Conservation (phyloP, 2,888 invertebrate species). For the Netelia virgata region DNA sequence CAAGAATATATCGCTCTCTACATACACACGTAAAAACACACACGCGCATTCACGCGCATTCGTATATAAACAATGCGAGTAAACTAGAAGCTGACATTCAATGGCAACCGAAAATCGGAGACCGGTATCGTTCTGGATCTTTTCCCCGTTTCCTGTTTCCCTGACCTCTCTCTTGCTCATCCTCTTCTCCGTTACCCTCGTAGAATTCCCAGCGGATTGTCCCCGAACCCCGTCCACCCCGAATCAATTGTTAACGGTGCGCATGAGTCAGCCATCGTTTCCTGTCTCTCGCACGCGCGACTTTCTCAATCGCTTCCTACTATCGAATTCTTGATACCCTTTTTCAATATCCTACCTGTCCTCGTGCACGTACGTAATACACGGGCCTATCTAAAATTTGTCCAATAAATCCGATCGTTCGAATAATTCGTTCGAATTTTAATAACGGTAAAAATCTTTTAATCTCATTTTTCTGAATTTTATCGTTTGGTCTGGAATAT, state of each 20-base stretch:
- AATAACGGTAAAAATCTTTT: background rate
- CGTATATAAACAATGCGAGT: slow-evolving; percentile 4
- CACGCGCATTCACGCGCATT: background rate
- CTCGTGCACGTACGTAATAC: background rate
- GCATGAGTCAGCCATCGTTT: slow-evolving; percentile 54
- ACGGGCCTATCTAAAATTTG: background rate
- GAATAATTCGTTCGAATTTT: background rate
- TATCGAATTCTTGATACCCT: background rate
- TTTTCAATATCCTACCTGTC: background rate
- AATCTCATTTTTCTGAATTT: background rate
- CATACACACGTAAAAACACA: background rate
- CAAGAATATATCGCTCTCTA: background rate
- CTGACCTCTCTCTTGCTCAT: slow-evolving; percentile 9
- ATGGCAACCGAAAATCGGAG: slow-evolving; percentile 29
- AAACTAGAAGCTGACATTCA: slow-evolving; percentile 43
- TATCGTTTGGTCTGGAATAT: background rate
- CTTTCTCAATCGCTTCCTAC: slow-evolving; percentile 24
- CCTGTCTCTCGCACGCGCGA: slow-evolving; percentile 21
- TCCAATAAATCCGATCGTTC: background rate
- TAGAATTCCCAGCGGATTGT: slow-evolving; percentile 52
- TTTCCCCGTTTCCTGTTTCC: slow-evolving; percentile 11
- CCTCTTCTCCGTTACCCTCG: slow-evolving; percentile 31
- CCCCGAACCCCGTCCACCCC: background rate
- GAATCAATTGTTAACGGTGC: slow-evolving; percentile 64
- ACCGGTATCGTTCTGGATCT: slow-evolving; percentile 39